Percentiles rank a stretch among this genome's conserved stretches.
Evolutionary conservation across 2,113 vertebrate species (phyloP).

Genomic region (Pycnonotus jocosus): DNA sequence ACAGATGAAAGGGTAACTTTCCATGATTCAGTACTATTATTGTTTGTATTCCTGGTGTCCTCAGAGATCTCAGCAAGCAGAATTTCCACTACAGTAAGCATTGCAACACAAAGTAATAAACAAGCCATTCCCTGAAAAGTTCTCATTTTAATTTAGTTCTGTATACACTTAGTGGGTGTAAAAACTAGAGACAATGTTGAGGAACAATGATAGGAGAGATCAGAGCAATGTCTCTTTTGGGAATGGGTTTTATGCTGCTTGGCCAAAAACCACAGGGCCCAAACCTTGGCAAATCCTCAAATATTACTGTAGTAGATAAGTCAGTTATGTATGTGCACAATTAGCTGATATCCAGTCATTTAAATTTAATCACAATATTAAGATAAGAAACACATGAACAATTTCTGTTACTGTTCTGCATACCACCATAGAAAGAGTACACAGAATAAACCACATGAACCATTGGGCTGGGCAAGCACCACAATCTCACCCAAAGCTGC

Average conservation of each 20-base stretch:
- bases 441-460: not conserved
- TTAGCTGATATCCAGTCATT: constrained; percentile 5
- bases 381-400: constrained; percentile 8
- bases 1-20: constrained; percentile 42
- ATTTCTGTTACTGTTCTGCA: not conserved
- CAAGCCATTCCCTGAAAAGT: not conserved
- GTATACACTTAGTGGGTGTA: not conserved
- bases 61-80: constrained; percentile 4
- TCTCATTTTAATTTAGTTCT: constrained; percentile 3
- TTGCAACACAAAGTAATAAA: not conserved
- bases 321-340: not conserved
- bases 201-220: not conserved
- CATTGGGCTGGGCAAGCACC: not conserved
- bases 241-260: not conserved
- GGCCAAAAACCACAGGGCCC: not conserved
- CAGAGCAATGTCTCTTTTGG: not conserved
- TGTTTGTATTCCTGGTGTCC: constrained; percentile 27
- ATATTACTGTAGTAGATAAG: not conserved
- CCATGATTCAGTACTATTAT: not conserved
- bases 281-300: not conserved
- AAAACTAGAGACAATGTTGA: not conserved
- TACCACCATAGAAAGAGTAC: not conserved
- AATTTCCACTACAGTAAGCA: not conserved
- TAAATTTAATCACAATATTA: constrained; percentile 11
- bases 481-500: not conserved